Evolutionary conservation across 2,888 invertebrate genomes (phyloP).

Genomic region (Ecdyonurus torrentis): DNA sequence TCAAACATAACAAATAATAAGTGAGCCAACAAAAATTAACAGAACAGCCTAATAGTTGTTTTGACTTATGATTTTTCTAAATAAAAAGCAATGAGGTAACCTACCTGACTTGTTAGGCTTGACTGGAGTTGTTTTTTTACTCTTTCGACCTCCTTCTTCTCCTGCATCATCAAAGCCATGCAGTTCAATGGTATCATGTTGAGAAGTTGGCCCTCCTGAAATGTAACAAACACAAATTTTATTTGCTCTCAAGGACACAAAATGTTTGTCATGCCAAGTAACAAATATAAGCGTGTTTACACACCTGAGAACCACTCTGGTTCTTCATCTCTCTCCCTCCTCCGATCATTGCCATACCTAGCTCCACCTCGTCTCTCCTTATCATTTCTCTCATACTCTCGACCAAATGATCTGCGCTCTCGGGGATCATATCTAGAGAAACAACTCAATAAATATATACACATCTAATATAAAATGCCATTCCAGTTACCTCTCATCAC

Average conservation of each 20-base stretch:
- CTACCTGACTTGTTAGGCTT: neutral
- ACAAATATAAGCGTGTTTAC: neutral
- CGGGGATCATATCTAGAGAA: neutral
- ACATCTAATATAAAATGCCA: neutral
- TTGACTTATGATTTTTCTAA: no score
- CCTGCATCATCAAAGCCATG: constrained; percentile 70
- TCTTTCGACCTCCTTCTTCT: neutral
- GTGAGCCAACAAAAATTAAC: no score
- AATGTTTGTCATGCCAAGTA: neutral
- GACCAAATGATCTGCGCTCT: constrained; percentile 41
- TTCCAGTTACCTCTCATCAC: neutral
- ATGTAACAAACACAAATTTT: no score
- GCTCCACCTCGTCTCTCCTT: constrained; percentile 22
- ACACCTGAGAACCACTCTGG: constrained; percentile 63
- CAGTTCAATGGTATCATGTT: constrained; percentile 82
- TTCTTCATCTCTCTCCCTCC: constrained; percentile 43
- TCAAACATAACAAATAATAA: no score
- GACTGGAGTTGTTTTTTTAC: neutral
- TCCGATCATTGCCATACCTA: constrained; percentile 35
- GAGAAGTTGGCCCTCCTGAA: constrained; percentile 71
- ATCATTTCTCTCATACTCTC: constrained; percentile 32
- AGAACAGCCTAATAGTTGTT: no score
- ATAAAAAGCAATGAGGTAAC: neutral
- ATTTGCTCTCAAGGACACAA: no score
- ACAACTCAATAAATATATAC: neutral